Evolutionary conservation across 2,888 invertebrate species (phyloP).

Genomic region (Eretmocerus hayati): DNA sequence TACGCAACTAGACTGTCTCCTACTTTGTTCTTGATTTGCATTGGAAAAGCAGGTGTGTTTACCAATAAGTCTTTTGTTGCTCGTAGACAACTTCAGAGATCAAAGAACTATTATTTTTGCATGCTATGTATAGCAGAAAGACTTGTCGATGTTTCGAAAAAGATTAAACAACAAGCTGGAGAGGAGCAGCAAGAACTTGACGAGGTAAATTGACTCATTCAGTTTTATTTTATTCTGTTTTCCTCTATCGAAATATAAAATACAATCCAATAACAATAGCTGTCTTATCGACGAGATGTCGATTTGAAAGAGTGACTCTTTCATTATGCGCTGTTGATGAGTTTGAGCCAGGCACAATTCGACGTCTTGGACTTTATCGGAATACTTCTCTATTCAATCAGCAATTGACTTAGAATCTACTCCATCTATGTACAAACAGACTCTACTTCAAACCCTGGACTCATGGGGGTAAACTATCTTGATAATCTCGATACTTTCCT

Average conservation of each 20-base stretch:
- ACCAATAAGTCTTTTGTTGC: no score
- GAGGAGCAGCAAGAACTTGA: neutral
- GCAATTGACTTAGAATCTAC: constrained; percentile 10
- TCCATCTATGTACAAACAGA: constrained; percentile 18
- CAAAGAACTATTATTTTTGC: neutral
- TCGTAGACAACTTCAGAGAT: neutral
- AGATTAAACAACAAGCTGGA: neutral
- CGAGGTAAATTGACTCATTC: neutral
- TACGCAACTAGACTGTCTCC: no score
- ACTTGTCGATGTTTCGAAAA: neutral
- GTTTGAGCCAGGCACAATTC: no score
- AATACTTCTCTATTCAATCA: no score
- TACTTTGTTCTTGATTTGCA: neutral
- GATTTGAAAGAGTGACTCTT: constrained; percentile 14
- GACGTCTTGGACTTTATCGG: no score
- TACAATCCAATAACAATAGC: constrained; percentile 23
- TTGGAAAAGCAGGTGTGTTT: no score
- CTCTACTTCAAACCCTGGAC: no score
- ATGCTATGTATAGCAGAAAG: neutral
- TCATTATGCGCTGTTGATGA: constrained; percentile 4
- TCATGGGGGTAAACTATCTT: no score
- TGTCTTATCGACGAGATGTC: constrained; percentile 19
- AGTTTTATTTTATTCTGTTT: constrained; percentile 4
- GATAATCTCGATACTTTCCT: no score
- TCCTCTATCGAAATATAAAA: constrained; percentile 24